These are phyloP conservation scores for Aleadryas rufinucha DNA, from an alignment of 2,113 vertebrate genomes.

Conservation along the genomic window DNA sequence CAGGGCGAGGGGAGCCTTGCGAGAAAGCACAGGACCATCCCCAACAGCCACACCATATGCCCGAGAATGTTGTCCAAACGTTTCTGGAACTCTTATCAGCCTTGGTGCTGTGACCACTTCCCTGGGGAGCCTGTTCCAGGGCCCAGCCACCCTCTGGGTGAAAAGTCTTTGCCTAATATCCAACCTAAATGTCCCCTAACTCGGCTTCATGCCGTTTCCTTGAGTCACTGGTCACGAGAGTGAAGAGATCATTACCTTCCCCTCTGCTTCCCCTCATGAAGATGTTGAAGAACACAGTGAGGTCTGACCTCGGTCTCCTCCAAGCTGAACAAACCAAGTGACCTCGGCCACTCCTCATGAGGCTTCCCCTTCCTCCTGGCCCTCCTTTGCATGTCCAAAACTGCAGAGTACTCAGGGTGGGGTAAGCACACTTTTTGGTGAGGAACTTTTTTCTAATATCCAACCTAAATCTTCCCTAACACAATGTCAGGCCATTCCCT, in stretches of 20 bases:
- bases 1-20: too few species aligned
- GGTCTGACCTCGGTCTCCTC: not conserved
- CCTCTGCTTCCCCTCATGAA: not conserved
- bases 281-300: not conserved
- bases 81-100: not conserved
- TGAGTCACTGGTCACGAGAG: not conserved
- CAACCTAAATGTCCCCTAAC: not conserved
- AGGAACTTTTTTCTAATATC: not conserved
- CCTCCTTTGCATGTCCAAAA: not conserved
- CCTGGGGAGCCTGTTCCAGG: not conserved
- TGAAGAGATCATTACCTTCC: not conserved
- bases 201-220: not conserved
- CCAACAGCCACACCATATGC: fast-evolving
- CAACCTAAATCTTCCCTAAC: not conserved
- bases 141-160: not conserved
- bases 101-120: not conserved
- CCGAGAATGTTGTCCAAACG: not conserved
- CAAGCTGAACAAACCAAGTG: not conserved
- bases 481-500: not conserved
- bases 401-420: not conserved
- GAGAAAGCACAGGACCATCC: too few species aligned
- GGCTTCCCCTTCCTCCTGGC: not conserved
- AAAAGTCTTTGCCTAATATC: not conserved
- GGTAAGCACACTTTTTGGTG: not conserved
- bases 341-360: not conserved